phyloP scores from a whole-genome alignment of 2,888 invertebrate species.

The Clanis bilineata region DNA sequence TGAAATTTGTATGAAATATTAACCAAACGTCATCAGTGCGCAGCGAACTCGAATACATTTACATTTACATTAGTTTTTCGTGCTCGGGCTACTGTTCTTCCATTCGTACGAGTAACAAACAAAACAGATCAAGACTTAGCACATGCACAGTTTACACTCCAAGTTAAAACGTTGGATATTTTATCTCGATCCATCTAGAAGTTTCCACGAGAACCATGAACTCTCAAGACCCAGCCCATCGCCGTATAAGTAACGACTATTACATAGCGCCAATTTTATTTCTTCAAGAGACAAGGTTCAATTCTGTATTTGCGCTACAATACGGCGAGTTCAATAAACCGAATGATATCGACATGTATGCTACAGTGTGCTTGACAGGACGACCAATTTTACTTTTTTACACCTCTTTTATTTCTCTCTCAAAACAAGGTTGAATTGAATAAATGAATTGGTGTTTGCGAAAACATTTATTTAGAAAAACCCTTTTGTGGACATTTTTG shows the following conservation, averaged over 20 bases:
- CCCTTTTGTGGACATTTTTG: not conserved
- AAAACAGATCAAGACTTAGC: not conserved
- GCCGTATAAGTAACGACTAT: slow-evolving; percentile 4
- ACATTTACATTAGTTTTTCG: too few relatives aligned
- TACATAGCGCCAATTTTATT: slow-evolving; percentile 4
- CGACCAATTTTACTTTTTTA: slow-evolving; percentile 12
- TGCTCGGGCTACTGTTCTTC: too few relatives aligned
- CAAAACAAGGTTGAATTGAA: slow-evolving; percentile 1
- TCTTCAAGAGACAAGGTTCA: not conserved
- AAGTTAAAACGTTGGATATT: not conserved
- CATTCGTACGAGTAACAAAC: too few relatives aligned
- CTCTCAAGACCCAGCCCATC: slow-evolving; percentile 3
- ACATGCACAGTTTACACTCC: not conserved
- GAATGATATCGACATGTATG: not conserved
- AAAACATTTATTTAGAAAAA: slow-evolving; percentile 1
- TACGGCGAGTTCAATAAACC: slow-evolving; percentile 9
- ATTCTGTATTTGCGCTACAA: slow-evolving; percentile 7
- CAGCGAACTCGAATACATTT: too few relatives aligned
- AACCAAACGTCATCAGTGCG: too few relatives aligned
- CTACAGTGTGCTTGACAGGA: slow-evolving; percentile 6
- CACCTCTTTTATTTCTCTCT: slow-evolving; percentile 3
- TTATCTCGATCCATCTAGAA: not conserved
- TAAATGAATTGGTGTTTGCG: slow-evolving; percentile 14
- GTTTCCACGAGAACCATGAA: not conserved
- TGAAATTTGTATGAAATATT: too few relatives aligned